phyloP scores from a whole-genome alignment of 2,888 invertebrate genomes.

The Ochropleura leucogaster region DNA sequence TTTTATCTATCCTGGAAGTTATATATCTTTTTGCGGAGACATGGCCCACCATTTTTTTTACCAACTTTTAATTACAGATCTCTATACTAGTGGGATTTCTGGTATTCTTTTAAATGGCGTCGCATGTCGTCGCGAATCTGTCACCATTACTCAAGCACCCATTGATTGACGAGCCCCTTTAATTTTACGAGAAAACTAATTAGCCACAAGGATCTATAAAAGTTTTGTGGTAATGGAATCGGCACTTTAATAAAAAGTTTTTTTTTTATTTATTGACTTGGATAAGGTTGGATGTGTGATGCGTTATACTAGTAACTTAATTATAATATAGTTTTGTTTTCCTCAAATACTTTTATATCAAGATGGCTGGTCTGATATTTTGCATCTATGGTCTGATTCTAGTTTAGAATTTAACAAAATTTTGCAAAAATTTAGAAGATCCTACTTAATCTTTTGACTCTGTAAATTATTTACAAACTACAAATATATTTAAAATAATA shows the following conservation, averaged over 20 bases:
- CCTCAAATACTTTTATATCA: not conserved
- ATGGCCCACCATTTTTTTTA: not conserved
- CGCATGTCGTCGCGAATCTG: slow-evolving; percentile 59
- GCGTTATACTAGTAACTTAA: slow-evolving; percentile 8
- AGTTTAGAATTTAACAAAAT: not conserved
- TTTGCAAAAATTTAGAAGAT: no score
- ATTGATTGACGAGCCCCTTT: slow-evolving; percentile 86
- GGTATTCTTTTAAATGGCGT: slow-evolving; percentile 58
- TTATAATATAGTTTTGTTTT: not conserved
- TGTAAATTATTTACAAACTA: no score
- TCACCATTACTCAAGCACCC: slow-evolving; percentile 79
- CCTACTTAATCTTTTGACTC: no score
- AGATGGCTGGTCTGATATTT: not conserved
- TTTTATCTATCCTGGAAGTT: slow-evolving; percentile 7
- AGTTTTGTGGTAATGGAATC: slow-evolving; percentile 65
- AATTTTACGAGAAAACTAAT: slow-evolving; percentile 87
- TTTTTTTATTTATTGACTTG: slow-evolving; percentile 23
- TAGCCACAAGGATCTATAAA: slow-evolving; percentile 81
- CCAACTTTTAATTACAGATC: slow-evolving; percentile 42
- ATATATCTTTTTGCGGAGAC: slow-evolving; percentile 1
- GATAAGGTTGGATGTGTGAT: slow-evolving; percentile 1
- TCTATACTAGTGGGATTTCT: slow-evolving; percentile 35
- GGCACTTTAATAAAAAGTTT: slow-evolving; percentile 34
- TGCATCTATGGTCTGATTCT: not conserved
- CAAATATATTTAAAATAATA: no score